phyloP scores from a whole-genome alignment of 2,797 vertebrate species.

The Jordanella pulchra region DNA sequence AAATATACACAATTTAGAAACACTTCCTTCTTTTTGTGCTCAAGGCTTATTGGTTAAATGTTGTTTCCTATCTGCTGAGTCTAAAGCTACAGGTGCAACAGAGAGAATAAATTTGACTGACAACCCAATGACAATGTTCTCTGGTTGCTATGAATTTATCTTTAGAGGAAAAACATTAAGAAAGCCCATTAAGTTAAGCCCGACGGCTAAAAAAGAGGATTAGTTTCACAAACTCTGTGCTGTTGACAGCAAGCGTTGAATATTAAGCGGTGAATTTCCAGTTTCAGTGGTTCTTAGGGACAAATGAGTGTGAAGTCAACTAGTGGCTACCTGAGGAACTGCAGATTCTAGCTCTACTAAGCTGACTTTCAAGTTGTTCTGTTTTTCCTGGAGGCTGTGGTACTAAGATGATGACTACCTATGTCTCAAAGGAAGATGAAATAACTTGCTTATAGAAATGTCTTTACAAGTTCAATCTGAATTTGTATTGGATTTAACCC shows the following conservation, averaged over 20 bases:
- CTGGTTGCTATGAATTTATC: background rate
- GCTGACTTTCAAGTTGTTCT: background rate
- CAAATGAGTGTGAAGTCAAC: background rate
- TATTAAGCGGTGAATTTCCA: background rate
- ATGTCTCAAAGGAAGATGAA: constrained; percentile 47
- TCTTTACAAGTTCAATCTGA: constrained; percentile 66
- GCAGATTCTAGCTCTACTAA: background rate
- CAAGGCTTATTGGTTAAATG: too few species aligned
- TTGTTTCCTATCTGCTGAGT: too few species aligned
- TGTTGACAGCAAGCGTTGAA: background rate
- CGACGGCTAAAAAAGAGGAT: background rate
- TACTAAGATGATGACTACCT: constrained; percentile 39
- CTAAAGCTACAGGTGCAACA: background rate
- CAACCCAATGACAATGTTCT: background rate
- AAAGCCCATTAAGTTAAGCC: background rate
- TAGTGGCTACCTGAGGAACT: background rate
- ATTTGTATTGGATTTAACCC: constrained; percentile 77
- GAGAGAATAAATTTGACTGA: background rate
- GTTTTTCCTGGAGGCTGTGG: background rate
- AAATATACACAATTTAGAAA: too few species aligned
- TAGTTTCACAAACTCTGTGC: background rate
- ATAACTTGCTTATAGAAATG: constrained; percentile 54
- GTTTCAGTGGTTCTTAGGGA: background rate
- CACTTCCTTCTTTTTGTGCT: too few species aligned
- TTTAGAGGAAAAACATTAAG: background rate